These are phyloP conservation scores for Scelioninae gen. 1 DNA, from an alignment of 2,888 invertebrate genomes.

Conservation along the genomic window DNA sequence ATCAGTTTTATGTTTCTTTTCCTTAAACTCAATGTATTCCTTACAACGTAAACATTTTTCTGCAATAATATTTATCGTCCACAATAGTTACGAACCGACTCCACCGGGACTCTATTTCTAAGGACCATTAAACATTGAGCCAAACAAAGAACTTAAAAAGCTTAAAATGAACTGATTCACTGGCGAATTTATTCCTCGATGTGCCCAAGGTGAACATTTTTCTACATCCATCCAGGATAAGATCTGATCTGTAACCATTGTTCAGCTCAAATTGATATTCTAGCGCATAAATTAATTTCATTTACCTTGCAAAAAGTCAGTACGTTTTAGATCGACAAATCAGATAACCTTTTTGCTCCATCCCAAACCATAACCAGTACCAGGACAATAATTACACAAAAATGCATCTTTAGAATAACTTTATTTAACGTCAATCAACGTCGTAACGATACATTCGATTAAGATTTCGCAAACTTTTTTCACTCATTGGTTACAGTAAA, in stretches of 20 bases:
- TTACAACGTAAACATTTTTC: neutral
- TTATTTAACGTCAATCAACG: neutral
- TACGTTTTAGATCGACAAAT: neutral
- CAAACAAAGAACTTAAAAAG: slow-evolving; percentile 14
- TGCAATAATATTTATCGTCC: neutral
- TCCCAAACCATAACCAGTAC: neutral
- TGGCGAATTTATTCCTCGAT: slow-evolving; percentile 15
- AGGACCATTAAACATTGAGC: slow-evolving; percentile 3
- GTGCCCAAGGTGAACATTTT: slow-evolving; percentile 20
- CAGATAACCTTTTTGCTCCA: neutral
- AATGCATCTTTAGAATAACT: neutral
- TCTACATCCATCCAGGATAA: neutral
- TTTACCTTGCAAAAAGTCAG: neutral
- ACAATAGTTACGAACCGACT: neutral
- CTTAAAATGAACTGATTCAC: slow-evolving; percentile 17
- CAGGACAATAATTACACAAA: neutral
- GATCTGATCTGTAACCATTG: slow-evolving; percentile 17
- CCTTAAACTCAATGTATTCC: too few relatives aligned
- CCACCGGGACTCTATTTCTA: neutral
- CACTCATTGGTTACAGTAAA: too few relatives aligned
- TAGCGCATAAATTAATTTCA: neutral
- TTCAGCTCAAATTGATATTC: slow-evolving; percentile 14
- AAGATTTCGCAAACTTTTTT: too few relatives aligned
- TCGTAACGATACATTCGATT: too few relatives aligned
- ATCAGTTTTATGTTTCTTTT: too few relatives aligned